phyloP scores from a whole-genome alignment of 2,888 invertebrate genomes.

The Seira ritae region DNA sequence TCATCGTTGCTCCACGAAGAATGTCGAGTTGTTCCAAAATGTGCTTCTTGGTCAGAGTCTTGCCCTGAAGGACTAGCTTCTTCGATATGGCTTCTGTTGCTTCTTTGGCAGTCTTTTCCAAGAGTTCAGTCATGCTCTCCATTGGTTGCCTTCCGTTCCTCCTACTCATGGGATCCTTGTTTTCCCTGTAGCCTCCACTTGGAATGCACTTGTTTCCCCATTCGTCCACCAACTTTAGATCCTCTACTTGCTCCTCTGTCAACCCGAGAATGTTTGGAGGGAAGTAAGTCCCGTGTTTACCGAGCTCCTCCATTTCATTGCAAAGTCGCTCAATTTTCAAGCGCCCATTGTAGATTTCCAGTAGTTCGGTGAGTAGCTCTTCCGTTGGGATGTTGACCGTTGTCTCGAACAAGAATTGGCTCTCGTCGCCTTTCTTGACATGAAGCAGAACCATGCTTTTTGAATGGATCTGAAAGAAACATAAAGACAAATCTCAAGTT shows the following conservation, averaged over 20 bases:
- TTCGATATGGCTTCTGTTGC: constrained; percentile 89
- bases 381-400: constrained; percentile 81
- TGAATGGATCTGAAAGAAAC: too few species aligned
- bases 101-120: constrained; percentile 86
- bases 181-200: constrained; percentile 81
- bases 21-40: constrained; percentile 88
- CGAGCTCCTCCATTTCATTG: constrained; percentile 88
- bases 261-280: constrained; percentile 94
- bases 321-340: constrained; percentile 88
- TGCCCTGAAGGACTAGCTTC: constrained; percentile 83
- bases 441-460: constrained; percentile 87
- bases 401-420: constrained; percentile 90
- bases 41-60: constrained; percentile 83
- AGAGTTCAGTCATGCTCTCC: constrained; percentile 86
- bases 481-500: too few species aligned
- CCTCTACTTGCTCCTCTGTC: constrained; percentile 92
- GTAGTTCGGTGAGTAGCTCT: constrained; percentile 81
- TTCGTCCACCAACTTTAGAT: constrained; percentile 90
- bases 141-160: constrained; percentile 91
- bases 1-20: constrained; percentile 89
- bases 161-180: constrained; percentile 83
- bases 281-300: constrained; percentile 88
- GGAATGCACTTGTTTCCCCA: constrained; percentile 93
- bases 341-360: constrained; percentile 90
- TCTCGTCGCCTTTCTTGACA: constrained; percentile 91